These are phyloP conservation scores for Lithobius niger DNA, from an alignment of 1,140 invertebrate species.

Conservation along the genomic window DNA sequence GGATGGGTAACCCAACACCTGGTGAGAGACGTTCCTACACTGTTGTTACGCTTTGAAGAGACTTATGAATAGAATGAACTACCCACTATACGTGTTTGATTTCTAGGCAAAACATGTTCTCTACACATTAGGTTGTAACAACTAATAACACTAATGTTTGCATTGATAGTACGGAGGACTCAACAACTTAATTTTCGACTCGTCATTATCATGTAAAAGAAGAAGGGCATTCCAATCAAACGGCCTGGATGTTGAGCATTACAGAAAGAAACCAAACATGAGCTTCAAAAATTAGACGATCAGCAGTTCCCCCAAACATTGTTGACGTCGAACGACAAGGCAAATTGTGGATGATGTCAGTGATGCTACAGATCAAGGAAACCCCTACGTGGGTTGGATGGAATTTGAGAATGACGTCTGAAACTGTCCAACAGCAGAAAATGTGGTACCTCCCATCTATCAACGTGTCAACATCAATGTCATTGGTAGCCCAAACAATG, in stretches of 20 bases:
- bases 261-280: neutral
- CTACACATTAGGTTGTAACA: too few species aligned
- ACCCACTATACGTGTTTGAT: too few species aligned
- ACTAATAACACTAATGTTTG: neutral
- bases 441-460: conserved; percentile 29
- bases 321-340: neutral
- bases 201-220: too few species aligned
- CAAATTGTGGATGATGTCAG: neutral
- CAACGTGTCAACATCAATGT: conserved; percentile 25
- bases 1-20: too few species aligned
- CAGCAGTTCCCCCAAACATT: neutral
- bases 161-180: neutral
- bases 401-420: neutral
- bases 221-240: neutral
- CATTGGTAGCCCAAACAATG: conserved; percentile 29
- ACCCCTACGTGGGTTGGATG: neutral
- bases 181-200: neutral
- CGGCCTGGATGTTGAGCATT: neutral
- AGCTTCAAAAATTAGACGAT: neutral
- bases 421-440: neutral
- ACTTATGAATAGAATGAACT: too few species aligned
- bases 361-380: neutral
- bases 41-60: too few species aligned
- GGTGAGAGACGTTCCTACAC: too few species aligned
- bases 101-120: too few species aligned